Evolutionary conservation across 2,113 vertebrate species (phyloP).

Genomic region (Halichoerus grypus): DNA sequence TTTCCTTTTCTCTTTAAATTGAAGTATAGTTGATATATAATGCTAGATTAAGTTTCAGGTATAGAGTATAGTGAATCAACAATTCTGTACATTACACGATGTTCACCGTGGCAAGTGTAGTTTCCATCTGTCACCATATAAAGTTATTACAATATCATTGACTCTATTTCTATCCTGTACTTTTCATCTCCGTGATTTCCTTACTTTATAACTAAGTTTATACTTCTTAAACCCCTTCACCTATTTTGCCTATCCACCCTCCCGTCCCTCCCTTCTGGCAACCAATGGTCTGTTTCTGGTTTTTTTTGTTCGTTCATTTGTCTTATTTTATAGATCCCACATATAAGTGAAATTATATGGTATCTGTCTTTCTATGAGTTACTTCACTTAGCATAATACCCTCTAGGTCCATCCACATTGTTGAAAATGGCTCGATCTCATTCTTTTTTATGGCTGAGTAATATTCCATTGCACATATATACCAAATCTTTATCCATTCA

Average conservation of each 20-base stretch:
- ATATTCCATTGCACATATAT: neutral
- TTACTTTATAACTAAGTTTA: neutral
- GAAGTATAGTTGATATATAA: neutral
- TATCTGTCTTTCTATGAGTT: neutral
- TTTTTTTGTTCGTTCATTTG: neutral
- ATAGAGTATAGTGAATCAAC: neutral
- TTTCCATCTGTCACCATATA: neutral
- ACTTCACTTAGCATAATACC: neutral
- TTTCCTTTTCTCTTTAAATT: neutral
- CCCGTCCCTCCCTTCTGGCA: neutral
- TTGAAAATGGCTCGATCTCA: neutral
- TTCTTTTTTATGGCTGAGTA: neutral
- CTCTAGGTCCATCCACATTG: neutral
- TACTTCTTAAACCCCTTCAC: neutral
- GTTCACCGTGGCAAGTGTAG: neutral
- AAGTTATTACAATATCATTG: neutral
- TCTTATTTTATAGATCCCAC: neutral
- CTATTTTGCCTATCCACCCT: neutral
- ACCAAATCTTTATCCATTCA: neutral
- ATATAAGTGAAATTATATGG: neutral
- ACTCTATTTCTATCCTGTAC: neutral
- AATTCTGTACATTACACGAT: neutral
- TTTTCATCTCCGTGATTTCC: neutral
- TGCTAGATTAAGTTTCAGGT: neutral
- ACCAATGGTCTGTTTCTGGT: neutral